Evolutionary conservation across 1,140 invertebrate species (phyloP), one percentile per base, ranked within the genome.

Genomic region (Meloidogyne chitwoodi): DNA sequence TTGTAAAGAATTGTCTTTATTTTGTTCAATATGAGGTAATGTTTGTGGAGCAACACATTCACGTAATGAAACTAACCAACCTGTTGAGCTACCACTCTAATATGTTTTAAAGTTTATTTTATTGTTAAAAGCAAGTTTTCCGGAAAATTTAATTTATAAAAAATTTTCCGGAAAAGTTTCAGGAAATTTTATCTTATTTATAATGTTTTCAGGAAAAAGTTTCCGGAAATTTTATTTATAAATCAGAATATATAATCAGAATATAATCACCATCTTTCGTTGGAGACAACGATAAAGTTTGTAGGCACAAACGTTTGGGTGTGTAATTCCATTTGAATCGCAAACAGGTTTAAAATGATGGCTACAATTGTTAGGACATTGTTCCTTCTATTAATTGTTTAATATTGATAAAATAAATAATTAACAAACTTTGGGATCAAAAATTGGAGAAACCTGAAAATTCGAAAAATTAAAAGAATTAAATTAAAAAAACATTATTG

Each of bases 261-360:
- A 65, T 62, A 64, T 10, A 26, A 22, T 8, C 34, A 79, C 78
- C 29, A 31, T 48, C 71, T 83, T 82, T 62, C 81, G 29, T 70
- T 83, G 83, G 19, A 64, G 63, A 66, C 81, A 82, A 68, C 83
- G 84, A 64, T 71, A 73, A 79, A 84, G 81, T 78, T 82, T 83
- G 38, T 83, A 82, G 27, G 79, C 67, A 63, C 81, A 82, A 26
- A 82, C 29, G 48, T 82, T 82, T 26, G 81, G 81, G 73, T 84
- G 79, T 3, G 81, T 83, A 24, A 84, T 44, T 16, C 69, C 75
- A 61, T 81, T 71, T 19, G 74, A 75, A 29, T 83, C 81, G 62
- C 81, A 82, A n/a, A 82, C 82, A 11, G 81, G 71, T 65, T 77
- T 81, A 65, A 81, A 77, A 22, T 83, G 44, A 24, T 69, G 69